Conservation (phyloP, 2,113 vertebrate species). For the Chroicocephalus ridibundus region DNA sequence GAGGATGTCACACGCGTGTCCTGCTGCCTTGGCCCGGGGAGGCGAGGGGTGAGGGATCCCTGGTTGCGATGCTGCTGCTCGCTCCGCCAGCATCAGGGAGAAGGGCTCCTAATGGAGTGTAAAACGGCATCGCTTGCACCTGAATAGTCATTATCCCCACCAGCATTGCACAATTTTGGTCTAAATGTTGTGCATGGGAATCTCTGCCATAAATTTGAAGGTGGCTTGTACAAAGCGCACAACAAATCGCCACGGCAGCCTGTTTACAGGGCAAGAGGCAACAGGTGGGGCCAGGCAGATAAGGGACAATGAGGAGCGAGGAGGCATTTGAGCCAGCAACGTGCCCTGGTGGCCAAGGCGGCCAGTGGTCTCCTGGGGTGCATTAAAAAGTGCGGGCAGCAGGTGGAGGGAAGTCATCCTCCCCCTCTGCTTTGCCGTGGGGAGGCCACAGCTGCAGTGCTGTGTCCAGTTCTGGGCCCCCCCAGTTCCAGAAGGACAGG, state of each 20-base stretch:
- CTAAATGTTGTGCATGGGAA: accelerated
- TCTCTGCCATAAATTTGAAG: neutral
- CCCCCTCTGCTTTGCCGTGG: neutral
- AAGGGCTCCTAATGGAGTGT: neutral
- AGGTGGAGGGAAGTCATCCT: neutral
- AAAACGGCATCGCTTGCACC: neutral
- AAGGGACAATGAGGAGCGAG: neutral
- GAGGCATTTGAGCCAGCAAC: neutral
- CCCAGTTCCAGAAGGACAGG: neutral
- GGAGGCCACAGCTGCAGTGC: neutral
- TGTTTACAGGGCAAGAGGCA: neutral
- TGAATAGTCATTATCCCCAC: neutral
- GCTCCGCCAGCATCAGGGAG: neutral
- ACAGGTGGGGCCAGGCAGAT: neutral
- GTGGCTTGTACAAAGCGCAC: neutral
- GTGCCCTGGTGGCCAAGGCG: neutral
- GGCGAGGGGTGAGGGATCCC: neutral
- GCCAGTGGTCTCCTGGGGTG: neutral
- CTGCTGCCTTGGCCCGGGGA: neutral
- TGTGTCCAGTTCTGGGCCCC: neutral
- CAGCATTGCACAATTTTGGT: accelerated
- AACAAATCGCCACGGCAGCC: neutral
- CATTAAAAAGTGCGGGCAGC: neutral
- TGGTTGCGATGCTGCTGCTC: neutral
- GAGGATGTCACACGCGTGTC: neutral